Evolutionary conservation across 2,888 invertebrate genomes (phyloP).

Genomic region (Gortyna flavago): DNA sequence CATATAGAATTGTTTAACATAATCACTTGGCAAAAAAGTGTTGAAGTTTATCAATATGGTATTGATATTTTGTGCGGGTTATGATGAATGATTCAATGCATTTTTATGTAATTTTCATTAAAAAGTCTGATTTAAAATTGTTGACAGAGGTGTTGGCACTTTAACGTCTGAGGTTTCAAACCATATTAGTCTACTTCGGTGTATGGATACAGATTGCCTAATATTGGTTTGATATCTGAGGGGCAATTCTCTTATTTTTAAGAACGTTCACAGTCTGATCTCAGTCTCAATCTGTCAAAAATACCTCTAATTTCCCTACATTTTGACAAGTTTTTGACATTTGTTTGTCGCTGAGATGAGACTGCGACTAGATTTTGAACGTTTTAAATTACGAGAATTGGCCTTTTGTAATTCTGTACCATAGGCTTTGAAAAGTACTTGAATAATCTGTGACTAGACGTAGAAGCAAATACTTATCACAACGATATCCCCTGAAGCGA

Average conservation of each 20-base stretch:
- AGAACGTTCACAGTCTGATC: too few relatives aligned
- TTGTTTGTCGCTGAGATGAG: too few relatives aligned
- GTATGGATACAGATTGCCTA: neutral
- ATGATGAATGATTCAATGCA: slow-evolving; percentile 57
- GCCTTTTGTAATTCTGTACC: neutral
- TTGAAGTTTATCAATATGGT: slow-evolving; percentile 52
- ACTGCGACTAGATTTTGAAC: too few relatives aligned
- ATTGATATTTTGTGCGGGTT: slow-evolving; percentile 50
- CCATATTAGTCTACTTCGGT: slow-evolving; percentile 15
- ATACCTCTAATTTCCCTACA: too few relatives aligned
- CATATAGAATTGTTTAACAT: slow-evolving; percentile 60
- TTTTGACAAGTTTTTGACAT: too few relatives aligned
- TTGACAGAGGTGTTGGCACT: slow-evolving; percentile 22
- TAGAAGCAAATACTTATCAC: neutral
- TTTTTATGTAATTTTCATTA: slow-evolving; percentile 55
- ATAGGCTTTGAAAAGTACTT: neutral
- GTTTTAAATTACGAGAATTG: too few relatives aligned
- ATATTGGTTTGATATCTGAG: slow-evolving; percentile 13
- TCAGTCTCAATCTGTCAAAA: too few relatives aligned
- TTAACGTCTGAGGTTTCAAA: slow-evolving; percentile 8
- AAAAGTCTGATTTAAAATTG: slow-evolving; percentile 36
- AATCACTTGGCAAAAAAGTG: slow-evolving; percentile 52
- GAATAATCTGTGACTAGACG: neutral
- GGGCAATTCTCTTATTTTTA: too few relatives aligned
- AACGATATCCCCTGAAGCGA: neutral